Conservation (phyloP, 1,140 invertebrate genomes). For the Pseudachorutes palmiensis region DNA sequence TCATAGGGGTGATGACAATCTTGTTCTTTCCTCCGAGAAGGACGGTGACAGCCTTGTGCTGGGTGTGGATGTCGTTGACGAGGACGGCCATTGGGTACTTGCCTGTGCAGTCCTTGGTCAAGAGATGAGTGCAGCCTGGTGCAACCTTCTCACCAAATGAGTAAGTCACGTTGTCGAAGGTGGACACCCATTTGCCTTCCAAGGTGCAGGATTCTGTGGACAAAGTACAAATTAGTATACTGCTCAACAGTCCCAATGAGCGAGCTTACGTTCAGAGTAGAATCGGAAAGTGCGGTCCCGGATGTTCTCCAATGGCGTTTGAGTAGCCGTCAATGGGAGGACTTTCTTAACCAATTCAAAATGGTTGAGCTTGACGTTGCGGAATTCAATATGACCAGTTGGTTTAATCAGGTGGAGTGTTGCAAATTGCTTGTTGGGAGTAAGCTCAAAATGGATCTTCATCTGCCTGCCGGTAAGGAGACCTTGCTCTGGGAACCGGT, state of each 20-base stretch:
- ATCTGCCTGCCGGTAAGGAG: neutral
- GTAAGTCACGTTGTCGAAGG: conserved; percentile 36
- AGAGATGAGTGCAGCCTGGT: conserved; percentile 25
- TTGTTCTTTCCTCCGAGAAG: conserved; percentile 28
- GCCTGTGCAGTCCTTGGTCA: conserved; percentile 32
- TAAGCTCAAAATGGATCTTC: conserved; percentile 12
- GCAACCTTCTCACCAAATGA: conserved; percentile 21
- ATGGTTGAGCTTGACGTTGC: conserved; percentile 21
- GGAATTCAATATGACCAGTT: conserved; percentile 15
- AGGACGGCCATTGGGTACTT: conserved; percentile 28
- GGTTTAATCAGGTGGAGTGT: conserved; percentile 19
- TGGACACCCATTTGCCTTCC: conserved; percentile 23
- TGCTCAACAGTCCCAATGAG: neutral
- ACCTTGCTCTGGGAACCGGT: conserved; percentile 20
- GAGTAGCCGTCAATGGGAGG: conserved; percentile 29
- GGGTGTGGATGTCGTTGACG: conserved; percentile 25
- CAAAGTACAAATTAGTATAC: conserved; percentile 12
- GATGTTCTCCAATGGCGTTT: conserved; percentile 21
- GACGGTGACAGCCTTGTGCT: conserved; percentile 16
- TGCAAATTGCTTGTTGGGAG: conserved; percentile 31
- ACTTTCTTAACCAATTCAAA: conserved; percentile 14
- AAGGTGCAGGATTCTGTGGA: conserved; percentile 25
- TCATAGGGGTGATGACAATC: conserved; percentile 19
- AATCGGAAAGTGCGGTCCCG: conserved; percentile 14
- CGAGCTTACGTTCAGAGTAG: conserved; percentile 14